Base-by-base conservation (phyloP, 2,888 invertebrate genomes). In the Dexiosoma caninum region DNA sequence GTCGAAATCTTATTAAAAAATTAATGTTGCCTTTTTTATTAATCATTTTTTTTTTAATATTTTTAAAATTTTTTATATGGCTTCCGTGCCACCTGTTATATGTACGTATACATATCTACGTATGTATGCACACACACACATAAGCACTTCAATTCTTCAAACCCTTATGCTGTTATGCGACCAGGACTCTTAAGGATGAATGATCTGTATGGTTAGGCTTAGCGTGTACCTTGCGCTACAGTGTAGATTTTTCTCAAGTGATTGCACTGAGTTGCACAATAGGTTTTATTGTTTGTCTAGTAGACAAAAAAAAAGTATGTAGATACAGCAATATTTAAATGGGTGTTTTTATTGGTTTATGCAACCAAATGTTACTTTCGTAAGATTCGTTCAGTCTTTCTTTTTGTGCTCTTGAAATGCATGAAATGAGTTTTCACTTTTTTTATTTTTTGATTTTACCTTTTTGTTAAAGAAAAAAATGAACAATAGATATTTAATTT, bases 1-100 rank as follows among this genome's bases (percentile, higher is more conserved):
- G 35, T 75, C 30, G 40, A 81, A 81, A 81, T 75, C 76, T 72
- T 81, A 81, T 77, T 81, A 74, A 81, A 81, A 88, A 86, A 88
- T 86, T 87, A 85, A 86, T 87, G 88, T 88, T 87, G 87, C 87
- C 86, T 85, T 86, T 85, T 83, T 84, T 84, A 76, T 71, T 77
- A 77, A 64, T 71, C 55, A 74, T 66, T 78, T 69, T 46, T 82
- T 83, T 75, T 78, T 78, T 51, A 72, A 30, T 57, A 81, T 76
- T 85, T 85, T 83, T 84, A 64, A 37, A 67, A 62, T 49, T 67
- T 86, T 84, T 87, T 88, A 85, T 88, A 86, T 85, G 87, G 87
- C 87, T 87, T 88, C 87, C 87, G 88, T 86, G 86, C 88, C 87
- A 87, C 87, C 87, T 87, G 87, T 87, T 87, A 85, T 85, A 14